Base-by-base conservation (phyloP, 1,140 invertebrate species). In the Bombus haemorrhoidalis region DNA sequence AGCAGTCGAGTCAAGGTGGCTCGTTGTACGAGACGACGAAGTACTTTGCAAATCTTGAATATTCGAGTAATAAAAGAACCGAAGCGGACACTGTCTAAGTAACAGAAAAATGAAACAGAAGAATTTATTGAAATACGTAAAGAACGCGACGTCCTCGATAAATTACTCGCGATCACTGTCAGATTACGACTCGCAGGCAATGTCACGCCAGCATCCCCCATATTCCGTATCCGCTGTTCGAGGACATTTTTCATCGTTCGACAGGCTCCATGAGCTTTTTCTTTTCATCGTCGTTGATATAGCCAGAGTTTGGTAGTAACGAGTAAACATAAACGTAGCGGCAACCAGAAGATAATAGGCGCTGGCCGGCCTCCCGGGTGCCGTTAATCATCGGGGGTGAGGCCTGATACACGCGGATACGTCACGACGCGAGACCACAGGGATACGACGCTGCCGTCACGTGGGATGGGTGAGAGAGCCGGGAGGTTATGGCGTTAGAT, bases 371-470 rank as follows among this genome's bases (percentile, higher is more conserved):
- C 93, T 94, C 93, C 89, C 69, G 94, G 90, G 93, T 85, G 93
- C 92, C 92, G 93, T 95, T 94, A 94, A 94, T 95, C 94, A 95
- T 94, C 92, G 84, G 82, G 90, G 87, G 90, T 93, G 91, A 91
- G 88, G 83, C 75, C 78, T 59, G 90, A 87, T 87, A 64, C 18
- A 66, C 75, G 13, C 68, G 81, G 85, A 72, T 82, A 81, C 59
- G 74, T 76, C 80, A 66, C 69, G 88, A 84, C 86, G 87, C 83
- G 91, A 91, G 89, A 91, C 90, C 91, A 74, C 92, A 90, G 90
- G 90, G 85, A 90, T 91, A 89, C 86, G 91, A 90, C 37, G 77
- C 77, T 83, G 86, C 71, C 74, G 68, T 87, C 81, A 64, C 74
- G 88, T 72, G 78, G 87, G 68, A 90, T 43, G 90, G 84, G 86